Evolutionary conservation across 2,888 invertebrate species (phyloP), one percentile per base, ranked within the genome.

Genomic region (Rotaria sp.): DNA sequence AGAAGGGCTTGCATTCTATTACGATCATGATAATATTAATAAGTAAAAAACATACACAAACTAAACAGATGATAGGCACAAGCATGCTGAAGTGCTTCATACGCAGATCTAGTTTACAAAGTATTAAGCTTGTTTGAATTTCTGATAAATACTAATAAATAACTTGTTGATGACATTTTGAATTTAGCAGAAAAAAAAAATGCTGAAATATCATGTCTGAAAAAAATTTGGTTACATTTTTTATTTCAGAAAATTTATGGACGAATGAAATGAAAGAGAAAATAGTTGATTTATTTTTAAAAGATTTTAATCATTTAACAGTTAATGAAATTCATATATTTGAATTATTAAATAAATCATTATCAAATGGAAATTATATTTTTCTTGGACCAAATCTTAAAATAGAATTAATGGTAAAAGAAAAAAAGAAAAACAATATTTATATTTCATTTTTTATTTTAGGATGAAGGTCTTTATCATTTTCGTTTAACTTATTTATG

Each of bases 391-490:
- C 45, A 45, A 2, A 45, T 80, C 45, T 80, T n/a, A 80, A 45
- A 80, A 3, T 80, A 45, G 8, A 80, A 26, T 41, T 80, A 8
- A 26, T 80, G 45, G 80, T 80, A 45, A 45, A 45, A 45, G 26
- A 11, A 11, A 35, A 24, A 38, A 75, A 24, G 26, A 41, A n/a
- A 80, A n/a, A n/a, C 41, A 45, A 15, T 30, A 30, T 26, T 15
- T 26, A 35, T 21, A 21, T 35, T 38, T 35, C 2, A 5, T 15
- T 67, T 67, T 15, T 67, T 10, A 30, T 67, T 41, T 26, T 10
- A 80, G 80, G 45, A 80, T 45, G 80, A 80, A 80, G 80, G 80
- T 45, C 80, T 80, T 3, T 80, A 45, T 15, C 80, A 80, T 80
- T 45, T 80, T 45, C 80, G 80, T 4, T 26, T 80, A 26, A 80